phyloP scores from a whole-genome alignment of 1,140 invertebrate species.

The Drosophila baimaii region DNA sequence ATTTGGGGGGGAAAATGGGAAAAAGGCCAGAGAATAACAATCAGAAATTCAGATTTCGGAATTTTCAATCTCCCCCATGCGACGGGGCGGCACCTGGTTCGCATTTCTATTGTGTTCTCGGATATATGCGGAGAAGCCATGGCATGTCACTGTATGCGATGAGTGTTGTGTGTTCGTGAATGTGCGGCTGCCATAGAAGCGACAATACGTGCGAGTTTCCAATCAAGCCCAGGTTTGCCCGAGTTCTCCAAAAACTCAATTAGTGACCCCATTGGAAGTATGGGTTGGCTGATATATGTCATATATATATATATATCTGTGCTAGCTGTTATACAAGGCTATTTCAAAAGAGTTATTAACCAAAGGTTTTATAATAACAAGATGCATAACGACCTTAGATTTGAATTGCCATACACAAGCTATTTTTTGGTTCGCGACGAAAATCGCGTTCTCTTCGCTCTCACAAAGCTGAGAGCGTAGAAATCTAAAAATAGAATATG shows the following conservation, averaged over 20 bases:
- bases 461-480: too few species aligned
- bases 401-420: too few species aligned
- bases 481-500: too few species aligned
- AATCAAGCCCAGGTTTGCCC: slow-evolving; percentile 32
- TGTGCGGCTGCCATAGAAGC: slow-evolving; percentile 59
- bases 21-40: slow-evolving; percentile 45
- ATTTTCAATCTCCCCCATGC: slow-evolving; percentile 19
- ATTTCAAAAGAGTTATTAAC: neutral
- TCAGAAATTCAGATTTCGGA: slow-evolving; percentile 34
- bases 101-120: slow-evolving; percentile 39
- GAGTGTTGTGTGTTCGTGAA: slow-evolving; percentile 20
- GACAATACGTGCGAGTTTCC: slow-evolving; percentile 56
- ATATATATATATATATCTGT: too few species aligned
- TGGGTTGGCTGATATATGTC: neutral
- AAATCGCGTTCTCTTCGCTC: too few species aligned
- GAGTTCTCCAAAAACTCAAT: slow-evolving; percentile 28
- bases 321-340: neutral
- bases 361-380: too few species aligned
- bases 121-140: slow-evolving; percentile 49
- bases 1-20: neutral
- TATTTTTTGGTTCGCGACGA: too few species aligned
- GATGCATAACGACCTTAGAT: too few species aligned
- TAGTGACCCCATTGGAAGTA: slow-evolving; percentile 18
- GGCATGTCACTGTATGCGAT: slow-evolving; percentile 48
- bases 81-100: slow-evolving; percentile 32